Base-by-base conservation (phyloP, 2,113 vertebrate species). In the Parus major region DNA sequence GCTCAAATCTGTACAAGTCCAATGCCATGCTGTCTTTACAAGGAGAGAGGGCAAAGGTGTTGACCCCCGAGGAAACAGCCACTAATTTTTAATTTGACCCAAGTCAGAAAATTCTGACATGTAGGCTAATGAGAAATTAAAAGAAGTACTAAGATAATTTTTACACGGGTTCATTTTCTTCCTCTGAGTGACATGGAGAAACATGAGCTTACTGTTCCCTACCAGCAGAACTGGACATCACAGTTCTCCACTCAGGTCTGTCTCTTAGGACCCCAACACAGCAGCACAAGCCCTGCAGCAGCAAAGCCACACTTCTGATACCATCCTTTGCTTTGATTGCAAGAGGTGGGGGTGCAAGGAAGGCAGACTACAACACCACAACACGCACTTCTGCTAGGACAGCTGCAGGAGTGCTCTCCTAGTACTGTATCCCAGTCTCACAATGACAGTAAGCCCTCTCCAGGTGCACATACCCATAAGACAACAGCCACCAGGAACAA, bases 121-220 rank as follows among this genome's bases (percentile, higher is more conserved):
- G 76, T 29, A 60, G 27, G 7, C 25, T 82, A 66, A 50, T 2
- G 9, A 85, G 8, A 65, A 79, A 87, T 53, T 46, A 29, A 42
- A 83, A 79, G 5, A 61, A 83, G 15, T n/a, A 35, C 2, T 28
- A 49, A 36, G 23, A 47, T 4, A 16, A 10, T 47, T 88, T 82
- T 49, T 16, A 61, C n/a, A 53, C 2, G 3, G 12, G 16, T 64
- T 79, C 8, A 7, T 50, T 56, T 88, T 68, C 35, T 68, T 57
- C 57, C 63, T 63, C 29, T 0, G 2, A 35, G 35, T 0, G 3
- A 68, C 5, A 55, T 0, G 1, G 53, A 56, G 22, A 22, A 56
- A 36, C 29, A 33, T 1, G 7, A 47, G 12, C 22, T 49, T 24
- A n/a, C 22, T 13, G 21, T 15, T 68, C 79, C 69, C 76, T 52